A percentile compares a stretch with the other conserved stretches of the same genome.
These are phyloP conservation scores for Acropternis orthonyx DNA, from an alignment of 2,797 vertebrate species.

Conservation along the genomic window DNA sequence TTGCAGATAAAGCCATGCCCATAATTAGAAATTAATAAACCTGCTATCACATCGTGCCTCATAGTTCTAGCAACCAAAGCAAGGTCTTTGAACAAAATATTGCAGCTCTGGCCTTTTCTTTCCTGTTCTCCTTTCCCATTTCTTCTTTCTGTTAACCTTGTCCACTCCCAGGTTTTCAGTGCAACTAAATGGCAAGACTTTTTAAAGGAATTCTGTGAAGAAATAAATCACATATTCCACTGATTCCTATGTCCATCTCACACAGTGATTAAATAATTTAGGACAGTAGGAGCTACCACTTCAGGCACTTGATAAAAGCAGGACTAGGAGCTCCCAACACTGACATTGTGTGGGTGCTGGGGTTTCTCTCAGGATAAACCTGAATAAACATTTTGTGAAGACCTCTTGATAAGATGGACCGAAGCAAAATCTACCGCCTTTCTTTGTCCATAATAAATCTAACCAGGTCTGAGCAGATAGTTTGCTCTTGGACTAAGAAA, in stretches of 20 bases:
- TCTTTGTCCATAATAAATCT: neutral
- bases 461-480: neutral
- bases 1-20: constrained; percentile 29
- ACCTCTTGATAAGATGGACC: neutral
- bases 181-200: neutral
- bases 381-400: neutral
- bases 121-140: neutral
- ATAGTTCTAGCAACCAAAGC: neutral
- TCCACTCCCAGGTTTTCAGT: neutral
- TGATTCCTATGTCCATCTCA: neutral
- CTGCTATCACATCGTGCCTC: neutral
- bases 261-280: neutral
- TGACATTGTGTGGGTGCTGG: neutral
- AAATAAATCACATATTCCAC: neutral
- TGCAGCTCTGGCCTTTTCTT: neutral
- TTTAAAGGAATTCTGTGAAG: neutral
- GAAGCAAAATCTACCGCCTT: neutral
- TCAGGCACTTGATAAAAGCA: neutral
- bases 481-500: neutral
- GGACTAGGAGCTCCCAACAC: neutral
- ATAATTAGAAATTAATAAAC: constrained; percentile 50
- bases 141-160: neutral
- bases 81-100: neutral
- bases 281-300: neutral
- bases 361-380: neutral